Conservation (phyloP, 1,140 invertebrate genomes). For the Hyles vespertilio region DNA sequence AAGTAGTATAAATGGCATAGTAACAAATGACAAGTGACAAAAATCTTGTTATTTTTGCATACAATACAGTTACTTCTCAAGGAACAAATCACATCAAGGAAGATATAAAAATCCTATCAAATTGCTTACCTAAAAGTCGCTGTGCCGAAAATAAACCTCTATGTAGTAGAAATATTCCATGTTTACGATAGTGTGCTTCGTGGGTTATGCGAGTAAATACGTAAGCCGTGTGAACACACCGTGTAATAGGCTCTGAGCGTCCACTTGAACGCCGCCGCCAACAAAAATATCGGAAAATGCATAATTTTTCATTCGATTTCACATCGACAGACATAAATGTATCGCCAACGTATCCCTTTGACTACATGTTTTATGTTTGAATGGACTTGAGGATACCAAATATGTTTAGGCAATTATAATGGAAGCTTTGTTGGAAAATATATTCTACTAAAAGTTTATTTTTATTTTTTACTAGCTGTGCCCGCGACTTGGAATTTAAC, state of each 20-base stretch:
- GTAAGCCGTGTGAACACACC: slow-evolving; percentile 33
- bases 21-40: no score
- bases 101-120: no score
- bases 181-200: not conserved
- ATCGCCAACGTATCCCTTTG: slow-evolving; percentile 22
- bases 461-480: no score
- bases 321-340: slow-evolving; percentile 40
- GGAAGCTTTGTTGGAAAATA: no score
- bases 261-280: slow-evolving; percentile 41
- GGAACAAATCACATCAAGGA: no score
- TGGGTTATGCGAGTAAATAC: not conserved
- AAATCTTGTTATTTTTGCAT: no score
- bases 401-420: no score
- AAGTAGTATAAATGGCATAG: no score
- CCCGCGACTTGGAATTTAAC: no score
- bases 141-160: not conserved
- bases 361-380: slow-evolving; percentile 19
- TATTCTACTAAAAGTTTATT: no score
- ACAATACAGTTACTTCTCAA: no score
- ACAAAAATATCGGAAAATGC: slow-evolving; percentile 58
- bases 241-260: slow-evolving; percentile 54
- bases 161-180: not conserved
- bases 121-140: not conserved
- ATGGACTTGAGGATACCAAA: slow-evolving; percentile 16
- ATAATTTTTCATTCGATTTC: slow-evolving; percentile 72